These are phyloP conservation scores for Falco novaeseelandiae DNA, from an alignment of 2,797 vertebrate species.

Conservation along the genomic window DNA sequence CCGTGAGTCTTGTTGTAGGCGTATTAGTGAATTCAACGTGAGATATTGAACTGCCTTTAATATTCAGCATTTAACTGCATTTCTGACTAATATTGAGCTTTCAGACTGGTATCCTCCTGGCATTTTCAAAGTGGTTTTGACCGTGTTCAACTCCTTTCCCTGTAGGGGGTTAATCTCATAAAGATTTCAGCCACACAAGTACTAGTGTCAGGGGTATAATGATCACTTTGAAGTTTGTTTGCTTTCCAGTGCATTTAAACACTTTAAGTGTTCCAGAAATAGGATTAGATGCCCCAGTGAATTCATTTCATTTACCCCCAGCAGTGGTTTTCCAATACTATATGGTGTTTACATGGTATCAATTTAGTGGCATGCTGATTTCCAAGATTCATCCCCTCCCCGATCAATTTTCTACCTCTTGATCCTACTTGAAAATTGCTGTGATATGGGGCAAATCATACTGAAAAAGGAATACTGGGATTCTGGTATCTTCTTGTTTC, in stretches of 20 bases:
- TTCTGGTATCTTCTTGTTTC: slow-evolving; percentile 8
- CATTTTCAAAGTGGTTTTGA: slow-evolving; percentile 78
- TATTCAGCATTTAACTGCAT: slow-evolving; percentile 23
- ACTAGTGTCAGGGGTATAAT: slow-evolving; percentile 83
- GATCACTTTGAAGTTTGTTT: slow-evolving; percentile 87
- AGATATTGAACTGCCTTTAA: slow-evolving; percentile 25
- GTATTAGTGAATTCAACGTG: not conserved
- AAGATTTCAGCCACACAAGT: slow-evolving; percentile 83
- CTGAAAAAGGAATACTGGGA: slow-evolving; percentile 34
- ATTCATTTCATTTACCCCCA: slow-evolving; percentile 84
- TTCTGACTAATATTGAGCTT: slow-evolving; percentile 55
- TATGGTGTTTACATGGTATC: slow-evolving; percentile 79
- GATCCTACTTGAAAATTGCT: slow-evolving; percentile 63
- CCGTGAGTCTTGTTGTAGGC: not conserved
- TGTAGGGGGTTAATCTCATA: slow-evolving; percentile 83
- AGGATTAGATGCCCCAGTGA: slow-evolving; percentile 86
- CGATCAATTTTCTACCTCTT: slow-evolving; percentile 73
- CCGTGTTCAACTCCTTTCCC: slow-evolving; percentile 76
- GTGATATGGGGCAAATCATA: slow-evolving; percentile 25
- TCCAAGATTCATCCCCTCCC: slow-evolving; percentile 69
- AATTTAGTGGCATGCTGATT: slow-evolving; percentile 80
- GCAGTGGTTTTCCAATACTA: slow-evolving; percentile 80
- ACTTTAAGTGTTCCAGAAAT: slow-evolving; percentile 82
- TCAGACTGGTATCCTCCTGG: slow-evolving; percentile 72
- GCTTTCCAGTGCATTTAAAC: slow-evolving; percentile 82